Percentiles rank a stretch among this genome's conserved stretches.
Evolutionary conservation across 1,140 invertebrate species (phyloP).

Genomic region (Drosophila micromelanica): DNA sequence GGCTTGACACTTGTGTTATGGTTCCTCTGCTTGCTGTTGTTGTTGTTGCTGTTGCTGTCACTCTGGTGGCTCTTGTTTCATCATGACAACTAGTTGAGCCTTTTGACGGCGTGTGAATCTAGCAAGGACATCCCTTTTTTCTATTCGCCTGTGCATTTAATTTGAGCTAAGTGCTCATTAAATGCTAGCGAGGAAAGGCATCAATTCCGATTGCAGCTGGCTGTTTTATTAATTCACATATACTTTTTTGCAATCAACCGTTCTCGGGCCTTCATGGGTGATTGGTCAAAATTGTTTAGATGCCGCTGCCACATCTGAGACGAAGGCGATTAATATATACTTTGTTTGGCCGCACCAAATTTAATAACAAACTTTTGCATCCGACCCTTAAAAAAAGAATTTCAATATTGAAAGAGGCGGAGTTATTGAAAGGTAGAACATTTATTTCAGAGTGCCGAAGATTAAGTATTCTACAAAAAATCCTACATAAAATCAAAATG

Average conservation of each 20-base stretch:
- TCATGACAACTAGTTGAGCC: slow-evolving; percentile 56
- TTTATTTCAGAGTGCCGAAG: neutral
- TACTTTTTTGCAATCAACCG: slow-evolving; percentile 19
- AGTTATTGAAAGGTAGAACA: neutral
- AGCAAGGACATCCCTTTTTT: slow-evolving; percentile 17
- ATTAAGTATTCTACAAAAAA: neutral
- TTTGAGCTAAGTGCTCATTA: slow-evolving; percentile 66
- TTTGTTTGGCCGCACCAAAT: slow-evolving; percentile 11
- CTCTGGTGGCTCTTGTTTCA: slow-evolving; percentile 14
- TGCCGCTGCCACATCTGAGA: neutral
- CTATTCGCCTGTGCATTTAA: slow-evolving; percentile 51
- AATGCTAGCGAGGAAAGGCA: slow-evolving; percentile 30
- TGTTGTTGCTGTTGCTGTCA: slow-evolving; percentile 18
- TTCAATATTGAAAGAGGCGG: slow-evolving; percentile 35
- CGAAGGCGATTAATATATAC: slow-evolving; percentile 23
- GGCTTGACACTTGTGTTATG: slow-evolving; percentile 47
- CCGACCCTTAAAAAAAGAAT: slow-evolving; percentile 43
- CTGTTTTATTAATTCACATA: slow-evolving; percentile 58
- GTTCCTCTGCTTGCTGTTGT: slow-evolving; percentile 3
- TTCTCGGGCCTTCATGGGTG: slow-evolving; percentile 1
- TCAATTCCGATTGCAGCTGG: slow-evolving; percentile 16
- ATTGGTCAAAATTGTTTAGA: slow-evolving; percentile 32
- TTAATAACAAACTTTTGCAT: slow-evolving; percentile 34
- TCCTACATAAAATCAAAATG: no score
- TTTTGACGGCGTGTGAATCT: slow-evolving; percentile 53